Evolutionary conservation across 2,888 invertebrate species (phyloP), one percentile per base, ranked within the genome.

Genomic region (Ganaspis brasiliensis): DNA sequence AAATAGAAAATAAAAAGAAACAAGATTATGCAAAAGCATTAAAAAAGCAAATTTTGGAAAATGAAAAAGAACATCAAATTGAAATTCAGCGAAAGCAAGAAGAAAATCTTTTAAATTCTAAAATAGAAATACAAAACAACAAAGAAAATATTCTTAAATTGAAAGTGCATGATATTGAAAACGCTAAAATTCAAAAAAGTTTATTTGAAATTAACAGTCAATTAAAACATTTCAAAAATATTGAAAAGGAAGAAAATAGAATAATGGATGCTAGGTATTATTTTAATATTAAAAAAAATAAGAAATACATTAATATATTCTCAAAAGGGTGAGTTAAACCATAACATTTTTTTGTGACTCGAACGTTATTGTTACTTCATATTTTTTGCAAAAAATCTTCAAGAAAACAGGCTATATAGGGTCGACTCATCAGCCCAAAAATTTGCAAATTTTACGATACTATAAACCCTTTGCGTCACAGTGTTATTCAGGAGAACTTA

Each of bases 11-110:
- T 9, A 83, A 82, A 2, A 87, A 86, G 37, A 93, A 94, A 84
- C 88, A 91, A 24, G 92, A 93, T 80, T 93, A 94, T 21, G 93
- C 94, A 70, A 93, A 93, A 76, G 93, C 94, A 21, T 91, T 95
- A 4, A 93, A 93, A 67, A 93, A 94, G 86, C 94, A 94, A 88
- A 93, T 94, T 26, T 88, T 89, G 74, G 92, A 93, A 75, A 94
- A 93, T 81, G 93, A 94, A 81, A 89, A 93, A 14, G 90, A 92
- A 45, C 89, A 92, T 19, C 84, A 93, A 77, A 91, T 95, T 89
- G 94, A 95, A 87, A 94, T 94, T 0, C 94, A 95, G 83, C 92
- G 93, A 24, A 94, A 94, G n/a, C 94, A 95, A 84, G 95, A 95
- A 85, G 95, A 96, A 89, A 94, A 94, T 77, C 93, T 93, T 70